Conservation (phyloP, 2,888 invertebrate genomes). For the Amaurobius ferox region DNA sequence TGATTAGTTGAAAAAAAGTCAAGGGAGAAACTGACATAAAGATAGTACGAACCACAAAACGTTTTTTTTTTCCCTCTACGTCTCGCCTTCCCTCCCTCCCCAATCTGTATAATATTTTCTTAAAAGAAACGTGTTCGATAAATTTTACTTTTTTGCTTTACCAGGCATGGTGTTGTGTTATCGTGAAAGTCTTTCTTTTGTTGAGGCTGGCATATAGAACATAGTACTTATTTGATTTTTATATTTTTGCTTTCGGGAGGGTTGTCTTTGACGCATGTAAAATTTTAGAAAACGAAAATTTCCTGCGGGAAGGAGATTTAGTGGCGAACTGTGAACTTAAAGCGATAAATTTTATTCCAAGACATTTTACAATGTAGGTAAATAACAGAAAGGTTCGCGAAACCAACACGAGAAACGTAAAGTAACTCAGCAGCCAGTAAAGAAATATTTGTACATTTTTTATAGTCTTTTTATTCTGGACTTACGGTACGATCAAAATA, state of each 20-base stretch:
- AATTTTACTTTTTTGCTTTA: conserved; percentile 43
- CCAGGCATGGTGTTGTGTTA: conserved; percentile 45
- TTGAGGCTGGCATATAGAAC: conserved; percentile 34
- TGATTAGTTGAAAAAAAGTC: conserved; percentile 67
- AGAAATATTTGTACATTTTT: not conserved
- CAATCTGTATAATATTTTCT: conserved; percentile 68
- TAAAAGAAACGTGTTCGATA: conserved; percentile 69
- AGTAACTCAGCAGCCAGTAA: not conserved
- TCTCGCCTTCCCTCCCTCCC: conserved; percentile 14
- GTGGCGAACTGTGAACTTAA: conserved; percentile 39
- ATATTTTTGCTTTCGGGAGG: conserved; percentile 34
- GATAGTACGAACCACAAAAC: conserved; percentile 70
- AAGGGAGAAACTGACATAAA: conserved; percentile 67
- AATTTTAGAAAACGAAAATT: conserved; percentile 37
- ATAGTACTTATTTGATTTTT: conserved; percentile 49
- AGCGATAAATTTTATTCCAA: conserved; percentile 41
- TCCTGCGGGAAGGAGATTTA: conserved; percentile 23
- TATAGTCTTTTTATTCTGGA: not conserved
- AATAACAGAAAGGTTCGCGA: conserved; percentile 10
- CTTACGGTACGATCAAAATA: not conserved
- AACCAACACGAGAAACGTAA: not conserved
- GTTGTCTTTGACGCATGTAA: conserved; percentile 38
- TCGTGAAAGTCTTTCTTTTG: conserved; percentile 60
- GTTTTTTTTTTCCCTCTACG: conserved; percentile 24
- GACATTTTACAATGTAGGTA: conserved; percentile 18